Percentiles rank a stretch among this genome's conserved stretches.
Evolutionary conservation across 2,113 vertebrate species (phyloP).

Genomic region (Crotalus tigris): DNA sequence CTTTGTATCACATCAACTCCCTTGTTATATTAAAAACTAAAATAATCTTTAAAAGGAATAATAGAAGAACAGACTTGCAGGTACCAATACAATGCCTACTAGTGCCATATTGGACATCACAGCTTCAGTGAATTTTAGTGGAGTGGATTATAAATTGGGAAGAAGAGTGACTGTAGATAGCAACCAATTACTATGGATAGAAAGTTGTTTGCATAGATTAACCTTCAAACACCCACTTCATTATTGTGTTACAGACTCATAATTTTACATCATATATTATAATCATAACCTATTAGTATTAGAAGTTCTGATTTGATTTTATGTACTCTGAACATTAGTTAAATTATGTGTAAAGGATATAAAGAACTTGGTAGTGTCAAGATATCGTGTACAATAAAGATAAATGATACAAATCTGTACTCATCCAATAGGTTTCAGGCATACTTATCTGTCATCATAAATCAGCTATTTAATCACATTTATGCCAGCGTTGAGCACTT

Average conservation of each 20-base stretch:
- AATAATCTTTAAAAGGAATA: background rate
- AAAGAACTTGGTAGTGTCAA: background rate
- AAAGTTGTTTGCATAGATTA: background rate
- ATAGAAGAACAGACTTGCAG: background rate
- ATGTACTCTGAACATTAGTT: background rate
- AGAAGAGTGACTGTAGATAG: background rate
- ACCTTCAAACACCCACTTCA: background rate
- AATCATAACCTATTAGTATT: background rate
- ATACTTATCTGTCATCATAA: background rate
- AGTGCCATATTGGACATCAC: background rate
- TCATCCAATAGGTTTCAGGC: conserved; percentile 6
- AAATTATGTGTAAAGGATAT: background rate
- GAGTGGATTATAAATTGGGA: background rate
- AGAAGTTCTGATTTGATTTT: background rate
- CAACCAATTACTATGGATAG: background rate
- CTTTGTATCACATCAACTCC: background rate
- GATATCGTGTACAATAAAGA: background rate
- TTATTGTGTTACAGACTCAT: background rate
- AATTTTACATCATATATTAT: background rate
- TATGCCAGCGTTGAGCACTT: conserved; percentile 5
- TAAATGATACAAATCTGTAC: background rate
- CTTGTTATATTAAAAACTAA: background rate
- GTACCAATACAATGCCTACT: background rate
- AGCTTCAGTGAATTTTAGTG: background rate
- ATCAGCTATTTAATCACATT: background rate